Evolutionary conservation across 1,140 invertebrate species (phyloP).

Genomic region (Heliconius hermathena): DNA sequence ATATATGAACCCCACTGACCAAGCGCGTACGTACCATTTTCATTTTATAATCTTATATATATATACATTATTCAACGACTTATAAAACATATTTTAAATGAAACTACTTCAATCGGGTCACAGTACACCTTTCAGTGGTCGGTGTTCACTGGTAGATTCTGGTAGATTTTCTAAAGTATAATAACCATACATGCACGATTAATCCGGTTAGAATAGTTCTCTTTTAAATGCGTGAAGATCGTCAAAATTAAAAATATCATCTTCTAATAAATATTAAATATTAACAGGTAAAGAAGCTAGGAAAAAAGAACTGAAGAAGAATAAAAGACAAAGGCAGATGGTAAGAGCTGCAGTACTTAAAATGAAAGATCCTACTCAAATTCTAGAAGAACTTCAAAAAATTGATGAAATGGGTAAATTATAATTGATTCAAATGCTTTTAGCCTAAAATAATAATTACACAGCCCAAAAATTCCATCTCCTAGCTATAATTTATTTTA

Average conservation of each 20-base stretch:
- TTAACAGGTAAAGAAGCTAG: constrained; percentile 96
- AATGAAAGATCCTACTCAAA: constrained; percentile 97
- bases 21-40: constrained; percentile 92
- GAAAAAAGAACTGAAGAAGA: constrained; percentile 98
- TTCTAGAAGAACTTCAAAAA: constrained; percentile 97
- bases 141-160: too few relatives aligned
- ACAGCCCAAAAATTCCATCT: too few relatives aligned
- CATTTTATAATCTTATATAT: background rate
- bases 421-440: background rate
- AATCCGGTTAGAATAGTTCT: too few relatives aligned
- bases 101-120: too few relatives aligned
- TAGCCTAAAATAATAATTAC: background rate
- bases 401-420: constrained; percentile 97
- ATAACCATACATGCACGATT: too few relatives aligned
- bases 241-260: too few relatives aligned
- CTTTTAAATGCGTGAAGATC: too few relatives aligned
- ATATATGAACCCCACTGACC: constrained; percentile 99
- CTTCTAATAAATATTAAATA: constrained; percentile 9
- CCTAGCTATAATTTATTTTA: too few relatives aligned
- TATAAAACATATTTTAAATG: too few relatives aligned
- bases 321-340: constrained; percentile 97
- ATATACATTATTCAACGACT: too few relatives aligned
- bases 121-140: too few relatives aligned
- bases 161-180: too few relatives aligned
- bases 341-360: constrained; percentile 98